phyloP scores from a whole-genome alignment of 2,888 invertebrate genomes.

The Petrolisthes cinctipes region DNA sequence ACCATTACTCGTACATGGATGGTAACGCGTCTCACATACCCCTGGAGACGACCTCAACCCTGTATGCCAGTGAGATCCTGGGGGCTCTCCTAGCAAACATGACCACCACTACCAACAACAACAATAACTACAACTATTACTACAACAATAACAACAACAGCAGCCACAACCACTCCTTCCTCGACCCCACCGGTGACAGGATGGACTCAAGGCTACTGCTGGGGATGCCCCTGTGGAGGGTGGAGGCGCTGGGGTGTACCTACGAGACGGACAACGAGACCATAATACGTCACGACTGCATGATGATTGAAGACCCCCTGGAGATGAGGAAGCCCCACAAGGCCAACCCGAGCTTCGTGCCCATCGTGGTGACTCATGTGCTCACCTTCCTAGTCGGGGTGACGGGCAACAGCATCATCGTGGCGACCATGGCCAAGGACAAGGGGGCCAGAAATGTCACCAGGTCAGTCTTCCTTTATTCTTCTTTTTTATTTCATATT shows the following conservation, averaged over 20 bases:
- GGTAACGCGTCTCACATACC: too few species aligned
- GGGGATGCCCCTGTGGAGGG: not conserved
- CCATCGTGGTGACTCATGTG: conserved; percentile 68
- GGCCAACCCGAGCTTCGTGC: conserved; percentile 68
- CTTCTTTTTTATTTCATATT: too few species aligned
- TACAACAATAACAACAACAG: too few species aligned
- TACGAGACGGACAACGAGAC: conserved; percentile 25
- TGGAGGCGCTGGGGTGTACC: conserved; percentile 18
- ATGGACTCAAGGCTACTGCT: too few species aligned
- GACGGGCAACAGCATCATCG: conserved; percentile 71
- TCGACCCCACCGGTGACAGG: too few species aligned
- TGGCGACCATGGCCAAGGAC: conserved; percentile 70
- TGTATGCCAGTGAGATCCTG: too few species aligned
- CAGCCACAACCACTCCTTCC: too few species aligned
- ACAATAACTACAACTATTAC: too few species aligned
- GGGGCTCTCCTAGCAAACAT: too few species aligned
- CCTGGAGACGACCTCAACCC: too few species aligned
- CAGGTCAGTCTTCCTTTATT: conserved; percentile 57
- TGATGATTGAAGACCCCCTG: conserved; percentile 67
- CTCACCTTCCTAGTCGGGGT: conserved; percentile 70
- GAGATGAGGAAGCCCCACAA: conserved; percentile 68
- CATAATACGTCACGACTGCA: conserved; percentile 14
- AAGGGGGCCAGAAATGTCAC: conserved; percentile 69
- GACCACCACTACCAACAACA: too few species aligned
- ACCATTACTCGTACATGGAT: too few species aligned